A percentile compares a stretch with the other conserved stretches of the same genome.
Conservation (phyloP, 2,113 vertebrate species). For the Tetraodon nigroviridis region DNA sequence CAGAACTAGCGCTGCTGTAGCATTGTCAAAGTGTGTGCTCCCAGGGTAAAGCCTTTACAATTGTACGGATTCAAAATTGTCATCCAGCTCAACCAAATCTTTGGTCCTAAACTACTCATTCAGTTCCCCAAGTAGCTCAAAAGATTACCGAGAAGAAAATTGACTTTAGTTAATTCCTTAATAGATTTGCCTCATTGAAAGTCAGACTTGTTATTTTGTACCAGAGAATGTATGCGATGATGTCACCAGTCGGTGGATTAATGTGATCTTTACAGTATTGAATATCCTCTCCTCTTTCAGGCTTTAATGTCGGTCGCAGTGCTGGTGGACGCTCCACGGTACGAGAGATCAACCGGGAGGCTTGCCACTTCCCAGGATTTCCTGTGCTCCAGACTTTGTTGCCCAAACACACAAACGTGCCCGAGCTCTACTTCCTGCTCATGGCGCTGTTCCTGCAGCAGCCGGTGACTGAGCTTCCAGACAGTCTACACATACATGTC, state of each 20-base stretch:
- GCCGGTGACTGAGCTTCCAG: conserved; percentile 92
- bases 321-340: conserved; percentile 89
- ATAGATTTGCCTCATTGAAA: background rate
- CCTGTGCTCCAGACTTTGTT: conserved; percentile 90
- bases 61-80: conserved; percentile 1
- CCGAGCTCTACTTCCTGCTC: conserved; percentile 95
- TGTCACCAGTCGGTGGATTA: background rate
- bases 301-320: conserved; percentile 94
- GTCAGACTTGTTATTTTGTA: background rate
- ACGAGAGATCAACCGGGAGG: conserved; percentile 94
- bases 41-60: conserved; percentile 11
- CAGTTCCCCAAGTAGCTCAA: conserved; percentile 1
- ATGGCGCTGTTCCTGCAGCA: conserved; percentile 98
- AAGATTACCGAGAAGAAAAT: background rate
- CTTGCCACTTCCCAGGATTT: conserved; percentile 95
- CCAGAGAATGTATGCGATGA: background rate
- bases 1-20: conserved; percentile 15
- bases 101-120: background rate
- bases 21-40: conserved; percentile 1
- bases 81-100: conserved; percentile 3
- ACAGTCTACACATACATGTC: conserved; percentile 92
- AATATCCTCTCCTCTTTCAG: conserved; percentile 56
- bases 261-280: background rate
- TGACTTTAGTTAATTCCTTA: background rate
- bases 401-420: conserved; percentile 95